Percentiles rank a stretch among this genome's conserved stretches.
Conservation (phyloP, 2,113 vertebrate species). For the Collichthys lucidus region DNA sequence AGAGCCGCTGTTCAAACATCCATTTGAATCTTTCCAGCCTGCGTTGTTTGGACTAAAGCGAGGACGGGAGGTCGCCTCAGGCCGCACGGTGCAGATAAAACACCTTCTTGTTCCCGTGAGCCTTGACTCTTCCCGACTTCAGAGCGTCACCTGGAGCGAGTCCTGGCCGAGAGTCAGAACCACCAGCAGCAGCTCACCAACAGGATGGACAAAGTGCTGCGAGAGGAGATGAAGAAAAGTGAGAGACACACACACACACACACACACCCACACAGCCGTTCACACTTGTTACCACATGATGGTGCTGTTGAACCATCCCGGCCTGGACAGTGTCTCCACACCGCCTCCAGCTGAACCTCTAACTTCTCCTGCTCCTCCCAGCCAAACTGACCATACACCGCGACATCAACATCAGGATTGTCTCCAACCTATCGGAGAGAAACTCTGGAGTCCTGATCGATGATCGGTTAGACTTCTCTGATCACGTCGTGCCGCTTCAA, state of each 20-base stretch:
- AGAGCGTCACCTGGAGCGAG: conserved; percentile 91
- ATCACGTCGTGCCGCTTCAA: no score
- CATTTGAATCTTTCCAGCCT: neutral
- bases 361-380: no score
- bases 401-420: no score
- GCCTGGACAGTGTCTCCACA: no score
- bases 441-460: no score
- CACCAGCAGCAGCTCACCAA: conserved; percentile 90
- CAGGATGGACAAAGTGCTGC: conserved; percentile 92
- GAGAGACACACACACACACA: conserved; percentile 67
- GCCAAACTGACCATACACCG: no score
- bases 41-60: neutral
- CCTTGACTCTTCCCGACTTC: conserved; percentile 87
- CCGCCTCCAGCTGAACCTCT: no score
- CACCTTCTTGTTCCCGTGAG: conserved; percentile 29
- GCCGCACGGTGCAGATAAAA: neutral
- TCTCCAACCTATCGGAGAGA: no score
- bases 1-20: neutral
- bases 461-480: no score
- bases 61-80: neutral
- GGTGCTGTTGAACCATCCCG: conserved; percentile 2
- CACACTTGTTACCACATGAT: conserved; percentile 3
- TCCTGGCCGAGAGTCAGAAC: conserved; percentile 88
- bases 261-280: no score
- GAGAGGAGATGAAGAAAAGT: conserved; percentile 99